These are phyloP conservation scores for Cantharis flavilabris DNA, from an alignment of 2,888 invertebrate genomes.

Conservation along the genomic window DNA sequence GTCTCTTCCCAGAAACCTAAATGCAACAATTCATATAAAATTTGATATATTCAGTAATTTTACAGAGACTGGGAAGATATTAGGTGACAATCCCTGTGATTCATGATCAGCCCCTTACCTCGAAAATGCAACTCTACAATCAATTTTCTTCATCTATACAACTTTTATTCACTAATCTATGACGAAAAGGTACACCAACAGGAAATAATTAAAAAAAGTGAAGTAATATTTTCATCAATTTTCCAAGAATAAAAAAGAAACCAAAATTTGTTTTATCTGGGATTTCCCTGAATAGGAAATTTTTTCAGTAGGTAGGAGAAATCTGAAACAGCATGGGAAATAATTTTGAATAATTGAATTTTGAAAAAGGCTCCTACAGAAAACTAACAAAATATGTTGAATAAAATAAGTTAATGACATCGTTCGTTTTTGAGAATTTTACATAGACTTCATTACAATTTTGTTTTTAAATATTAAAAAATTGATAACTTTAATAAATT, in stretches of 20 bases:
- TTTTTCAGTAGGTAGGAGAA: neutral
- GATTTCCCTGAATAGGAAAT: neutral
- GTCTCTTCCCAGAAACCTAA: conserved; percentile 54
- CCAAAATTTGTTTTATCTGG: neutral
- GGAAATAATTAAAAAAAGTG: neutral
- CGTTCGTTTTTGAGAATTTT: no score
- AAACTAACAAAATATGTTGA: no score
- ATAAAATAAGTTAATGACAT: no score
- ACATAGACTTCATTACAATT: no score
- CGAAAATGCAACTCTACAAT: neutral
- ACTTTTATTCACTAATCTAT: neutral
- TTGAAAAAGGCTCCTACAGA: no score
- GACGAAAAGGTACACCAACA: neutral
- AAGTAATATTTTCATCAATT: neutral
- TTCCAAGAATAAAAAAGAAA: neutral
- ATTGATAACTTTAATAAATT: no score
- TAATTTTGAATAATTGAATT: no score
- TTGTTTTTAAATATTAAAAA: no score
- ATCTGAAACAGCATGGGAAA: neutral
- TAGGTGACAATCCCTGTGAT: neutral
- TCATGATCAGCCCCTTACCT: neutral
- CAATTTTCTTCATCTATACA: neutral
- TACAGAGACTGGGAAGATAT: neutral
- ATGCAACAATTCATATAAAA: conserved; percentile 24
- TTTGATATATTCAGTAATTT: neutral